Percentiles rank a stretch among this genome's conserved stretches.
These are phyloP conservation scores for Lepidocyrtoides sp. DNA, from an alignment of 2,888 invertebrate species.

Conservation along the genomic window DNA sequence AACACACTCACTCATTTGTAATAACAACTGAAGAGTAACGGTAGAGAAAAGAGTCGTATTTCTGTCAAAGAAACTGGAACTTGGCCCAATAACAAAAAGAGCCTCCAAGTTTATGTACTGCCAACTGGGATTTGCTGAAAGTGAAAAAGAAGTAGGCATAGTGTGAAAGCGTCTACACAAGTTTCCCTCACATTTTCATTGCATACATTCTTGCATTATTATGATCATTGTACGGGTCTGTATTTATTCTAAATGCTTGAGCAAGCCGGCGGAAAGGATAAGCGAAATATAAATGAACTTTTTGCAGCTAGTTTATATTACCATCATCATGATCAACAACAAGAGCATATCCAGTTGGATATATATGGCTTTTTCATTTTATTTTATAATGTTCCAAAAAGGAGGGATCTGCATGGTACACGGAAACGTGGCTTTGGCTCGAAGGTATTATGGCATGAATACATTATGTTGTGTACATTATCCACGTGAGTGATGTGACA, in stretches of 20 bases:
- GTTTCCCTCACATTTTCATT: slow-evolving; percentile 23
- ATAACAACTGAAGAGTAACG: slow-evolving; percentile 52
- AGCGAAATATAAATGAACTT: slow-evolving; percentile 17
- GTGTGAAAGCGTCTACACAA: slow-evolving; percentile 38
- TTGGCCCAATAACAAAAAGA: slow-evolving; percentile 51
- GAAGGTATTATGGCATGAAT: slow-evolving; percentile 45
- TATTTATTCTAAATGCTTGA: slow-evolving; percentile 3
- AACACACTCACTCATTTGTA: slow-evolving; percentile 47
- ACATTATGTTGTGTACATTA: slow-evolving; percentile 46
- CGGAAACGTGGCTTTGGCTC: neutral
- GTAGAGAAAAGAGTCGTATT: slow-evolving; percentile 49
- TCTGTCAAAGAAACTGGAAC: slow-evolving; percentile 58
- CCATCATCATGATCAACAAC: slow-evolving; percentile 13
- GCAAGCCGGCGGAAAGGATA: neutral
- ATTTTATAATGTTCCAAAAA: neutral
- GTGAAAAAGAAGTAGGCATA: slow-evolving; percentile 13
- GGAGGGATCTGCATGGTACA: neutral
- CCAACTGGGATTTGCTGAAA: slow-evolving; percentile 46
- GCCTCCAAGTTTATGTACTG: slow-evolving; percentile 51
- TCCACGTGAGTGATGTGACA: slow-evolving; percentile 52
- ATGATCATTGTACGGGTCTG: neutral
- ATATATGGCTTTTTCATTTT: slow-evolving; percentile 13
- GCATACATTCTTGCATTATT: neutral
- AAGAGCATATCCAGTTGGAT: neutral
- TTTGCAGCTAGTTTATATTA: slow-evolving; percentile 2